Base-by-base conservation (phyloP, 1,140 invertebrate species). In the Drosophila pruinosa region DNA sequence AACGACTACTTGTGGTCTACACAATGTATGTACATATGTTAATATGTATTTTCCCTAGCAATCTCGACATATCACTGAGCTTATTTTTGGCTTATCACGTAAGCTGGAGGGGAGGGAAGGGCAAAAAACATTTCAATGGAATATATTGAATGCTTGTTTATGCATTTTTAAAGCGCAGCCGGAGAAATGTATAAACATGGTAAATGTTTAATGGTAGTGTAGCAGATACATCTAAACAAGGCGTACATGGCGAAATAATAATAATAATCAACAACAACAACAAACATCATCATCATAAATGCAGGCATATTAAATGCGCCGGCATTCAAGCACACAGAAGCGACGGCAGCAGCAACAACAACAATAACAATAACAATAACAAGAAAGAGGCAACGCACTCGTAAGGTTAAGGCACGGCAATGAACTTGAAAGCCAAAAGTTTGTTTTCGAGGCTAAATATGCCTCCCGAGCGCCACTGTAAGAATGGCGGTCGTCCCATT, bases 371-470 rank as follows among this genome's bases (percentile, higher is more conserved):
- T 34, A 67, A 59, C 17, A 70, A 63, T 54, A 62, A 75, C 54
- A 45, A 45, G 56, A 67, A 47, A 41, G 64, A 69, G 82, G 73
- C 81, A 77, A 80, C 81, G 81, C 68, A 85, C 81, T 73, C 41
- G 36, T 57, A 71, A 88, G 82, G 81, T 82, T 81, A 75, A 88
- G 64, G 82, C 75, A 88, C 78, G 82, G 47, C 82, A 86, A 82
- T 86, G 82, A 86, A 86, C 82, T 86, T 86, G 78, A 76, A 47
- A 63, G 77, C 67, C 63, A 64, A 80, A 85, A 86, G 68, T 81
- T 86, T 88, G 65, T 79, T 79, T 85, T 86, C 81, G 82, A 88
- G 82, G 82, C 74, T 81, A 64, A 72, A 82, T 61, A 28, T 76
- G 58, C 54, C 56, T 36, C 47, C 39, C 39, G 31, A n/a, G 7